Base-by-base conservation (phyloP, 2,797 vertebrate genomes). In the Falco berigora region DNA sequence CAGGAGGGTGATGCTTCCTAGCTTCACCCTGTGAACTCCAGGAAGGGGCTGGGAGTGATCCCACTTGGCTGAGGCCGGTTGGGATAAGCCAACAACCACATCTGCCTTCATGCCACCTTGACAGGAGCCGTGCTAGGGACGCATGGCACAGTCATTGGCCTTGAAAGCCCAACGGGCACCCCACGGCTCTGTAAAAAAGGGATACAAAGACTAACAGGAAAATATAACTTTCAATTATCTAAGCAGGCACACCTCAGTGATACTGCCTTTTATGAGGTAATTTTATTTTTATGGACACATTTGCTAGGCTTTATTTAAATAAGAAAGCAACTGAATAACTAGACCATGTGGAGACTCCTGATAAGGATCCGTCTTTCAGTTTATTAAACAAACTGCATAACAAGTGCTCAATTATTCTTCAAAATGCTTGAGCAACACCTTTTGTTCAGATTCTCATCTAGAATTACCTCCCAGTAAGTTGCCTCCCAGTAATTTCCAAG, bases 401-500 rank as follows among this genome's bases (percentile, higher is more conserved):
- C 89, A 89, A 96, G 86, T 74, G 81, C 74, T 94, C 64, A 91
- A 68, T 91, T 84, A 85, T 92, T 92, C 95, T 92, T 89, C 84
- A 66, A 77, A 93, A 95, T 49, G 75, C 90, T 93, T 95, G 64
- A 92, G 91, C 94, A 96, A 97, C 93, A 90, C 96, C 89, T 96
- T 96, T 83, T 90, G 86, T 93, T 88, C 90, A 91, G 58, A 78
- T 92, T 94, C 64, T 55, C 82, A 82, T 86, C 92, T 94, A 50
- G 68, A 94, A 82, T 92, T 95, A 93, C 96, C 96, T 96, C 96
- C 95, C 76, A 77, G 95, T 75, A 86, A 89, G 87, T 69, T 59
- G 84, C 95, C 83, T 96, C 96, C 94, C 90, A 91, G 74, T 72
- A 32, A 93, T 84, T 97, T 98, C 96, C 96, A 96, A 96, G 97